A percentile compares a stretch with the other conserved stretches of the same genome.
Evolutionary conservation across 2,888 invertebrate genomes (phyloP).

Genomic region (Chromoteleia sp.): DNA sequence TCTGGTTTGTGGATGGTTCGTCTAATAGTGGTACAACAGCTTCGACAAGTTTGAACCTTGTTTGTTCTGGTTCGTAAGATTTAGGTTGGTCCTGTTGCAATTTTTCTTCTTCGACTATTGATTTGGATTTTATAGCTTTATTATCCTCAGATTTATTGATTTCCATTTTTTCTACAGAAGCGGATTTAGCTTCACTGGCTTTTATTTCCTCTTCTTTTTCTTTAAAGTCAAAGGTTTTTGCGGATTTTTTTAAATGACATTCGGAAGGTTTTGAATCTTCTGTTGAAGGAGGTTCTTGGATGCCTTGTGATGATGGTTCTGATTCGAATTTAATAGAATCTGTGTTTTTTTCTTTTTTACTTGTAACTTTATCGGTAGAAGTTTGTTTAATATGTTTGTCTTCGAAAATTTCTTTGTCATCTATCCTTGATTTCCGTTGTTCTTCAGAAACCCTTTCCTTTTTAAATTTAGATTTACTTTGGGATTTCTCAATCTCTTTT

Average conservation of each 20-base stretch:
- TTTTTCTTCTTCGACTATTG: not conserved
- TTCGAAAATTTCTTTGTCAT: not conserved
- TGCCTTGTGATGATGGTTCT: not conserved
- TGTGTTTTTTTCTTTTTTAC: not conserved
- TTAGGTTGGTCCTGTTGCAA: slow-evolving; percentile 1
- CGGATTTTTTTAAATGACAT: slow-evolving; percentile 54
- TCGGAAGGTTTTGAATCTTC: slow-evolving; percentile 32
- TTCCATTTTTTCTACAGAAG: not conserved
- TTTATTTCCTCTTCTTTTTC: slow-evolving; percentile 37
- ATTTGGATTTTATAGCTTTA: not conserved
- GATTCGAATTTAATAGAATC: not conserved
- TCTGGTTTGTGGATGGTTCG: slow-evolving; percentile 9
- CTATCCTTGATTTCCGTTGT: slow-evolving; percentile 1
- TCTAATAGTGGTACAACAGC: slow-evolving; percentile 62
- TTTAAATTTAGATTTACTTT: slow-evolving; percentile 41
- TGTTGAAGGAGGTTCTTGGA: not conserved
- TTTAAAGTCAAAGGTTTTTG: slow-evolving; percentile 53
- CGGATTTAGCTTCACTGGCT: not conserved
- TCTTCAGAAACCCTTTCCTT: slow-evolving; percentile 82
- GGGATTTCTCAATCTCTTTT: slow-evolving; percentile 43
- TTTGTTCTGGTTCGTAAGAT: slow-evolving; percentile 25
- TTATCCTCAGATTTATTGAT: not conserved
- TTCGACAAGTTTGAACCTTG: too few relatives aligned
- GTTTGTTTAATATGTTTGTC: not conserved
- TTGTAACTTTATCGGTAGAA: not conserved